Conservation (phyloP, 2,113 vertebrate species). For the Saccopteryx leptura region DNA sequence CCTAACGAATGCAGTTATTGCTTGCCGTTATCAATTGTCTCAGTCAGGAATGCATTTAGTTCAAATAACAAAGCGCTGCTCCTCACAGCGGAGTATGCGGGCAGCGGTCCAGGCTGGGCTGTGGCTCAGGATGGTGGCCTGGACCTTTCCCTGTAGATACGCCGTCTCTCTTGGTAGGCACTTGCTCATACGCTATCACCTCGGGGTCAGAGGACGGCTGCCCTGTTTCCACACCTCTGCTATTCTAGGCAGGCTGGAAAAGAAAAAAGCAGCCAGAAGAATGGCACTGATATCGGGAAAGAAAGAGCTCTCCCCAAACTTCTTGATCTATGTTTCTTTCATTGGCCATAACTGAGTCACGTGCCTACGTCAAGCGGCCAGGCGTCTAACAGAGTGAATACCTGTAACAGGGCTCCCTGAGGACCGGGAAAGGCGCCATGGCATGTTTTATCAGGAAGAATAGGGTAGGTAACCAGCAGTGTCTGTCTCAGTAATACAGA, state of each 20-base stretch:
- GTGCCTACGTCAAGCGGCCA: neutral
- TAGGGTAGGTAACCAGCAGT: neutral
- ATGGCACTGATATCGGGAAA: neutral
- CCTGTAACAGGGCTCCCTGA: neutral
- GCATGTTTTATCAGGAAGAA: neutral
- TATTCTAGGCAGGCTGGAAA: neutral
- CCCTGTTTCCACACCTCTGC: neutral
- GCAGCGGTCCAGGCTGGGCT: rapidly evolving
- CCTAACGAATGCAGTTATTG: neutral
- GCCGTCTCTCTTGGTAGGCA: neutral
- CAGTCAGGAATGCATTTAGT: neutral
- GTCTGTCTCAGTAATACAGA: neutral
- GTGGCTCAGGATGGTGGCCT: neutral
- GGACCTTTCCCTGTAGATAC: neutral
- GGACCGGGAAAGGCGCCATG: neutral
- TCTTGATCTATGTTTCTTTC: neutral
- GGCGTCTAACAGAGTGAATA: neutral
- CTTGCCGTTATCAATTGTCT: neutral
- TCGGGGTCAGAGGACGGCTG: neutral
- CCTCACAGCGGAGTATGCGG: rapidly evolving
- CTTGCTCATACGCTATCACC: neutral
- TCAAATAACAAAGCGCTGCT: neutral
- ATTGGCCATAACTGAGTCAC: neutral
- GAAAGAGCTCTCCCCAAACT: neutral
- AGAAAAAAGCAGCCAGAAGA: neutral